Conservation (phyloP, 2,888 invertebrate species). For the Scrobipalpa costella region DNA sequence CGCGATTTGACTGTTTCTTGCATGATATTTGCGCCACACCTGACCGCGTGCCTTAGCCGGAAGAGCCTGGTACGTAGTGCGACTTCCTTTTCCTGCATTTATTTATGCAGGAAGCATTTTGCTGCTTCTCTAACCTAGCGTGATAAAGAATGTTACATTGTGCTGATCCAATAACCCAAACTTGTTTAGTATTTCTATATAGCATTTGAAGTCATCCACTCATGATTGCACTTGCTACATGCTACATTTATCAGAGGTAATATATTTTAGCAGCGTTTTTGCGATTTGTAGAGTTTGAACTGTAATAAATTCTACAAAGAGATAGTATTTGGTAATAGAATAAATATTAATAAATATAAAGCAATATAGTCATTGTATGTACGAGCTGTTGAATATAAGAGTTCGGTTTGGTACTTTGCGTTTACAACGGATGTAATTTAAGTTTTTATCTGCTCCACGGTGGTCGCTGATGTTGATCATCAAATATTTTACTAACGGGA, state of each 20-base stretch:
- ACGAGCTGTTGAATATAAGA: constrained; percentile 50
- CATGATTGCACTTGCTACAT: constrained; percentile 30
- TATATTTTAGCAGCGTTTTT: constrained; percentile 7
- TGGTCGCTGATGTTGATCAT: constrained; percentile 41
- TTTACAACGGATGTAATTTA: constrained; percentile 51
- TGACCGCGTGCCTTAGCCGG: constrained; percentile 5
- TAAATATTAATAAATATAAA: constrained; percentile 50
- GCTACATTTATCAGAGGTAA: constrained; percentile 9
- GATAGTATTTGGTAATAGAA: constrained; percentile 35
- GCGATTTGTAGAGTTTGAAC: neutral
- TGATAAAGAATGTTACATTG: constrained; percentile 28
- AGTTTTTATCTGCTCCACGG: constrained; percentile 41
- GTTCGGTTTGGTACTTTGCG: constrained; percentile 51
- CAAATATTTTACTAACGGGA: constrained; percentile 53
- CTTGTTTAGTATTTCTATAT: constrained; percentile 12
- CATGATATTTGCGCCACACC: neutral
- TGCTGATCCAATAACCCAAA: constrained; percentile 32
- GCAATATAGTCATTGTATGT: constrained; percentile 60
- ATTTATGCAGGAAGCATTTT: constrained; percentile 29
- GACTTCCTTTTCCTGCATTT: constrained; percentile 20
- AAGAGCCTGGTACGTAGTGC: constrained; percentile 12
- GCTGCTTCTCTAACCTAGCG: constrained; percentile 37
- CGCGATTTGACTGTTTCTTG: neutral
- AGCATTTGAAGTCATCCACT: constrained; percentile 29
- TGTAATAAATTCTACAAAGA: constrained; percentile 26